Evolutionary conservation across 2,888 invertebrate species (phyloP), one percentile per base, ranked within the genome.

Genomic region (Acleris emargana): DNA sequence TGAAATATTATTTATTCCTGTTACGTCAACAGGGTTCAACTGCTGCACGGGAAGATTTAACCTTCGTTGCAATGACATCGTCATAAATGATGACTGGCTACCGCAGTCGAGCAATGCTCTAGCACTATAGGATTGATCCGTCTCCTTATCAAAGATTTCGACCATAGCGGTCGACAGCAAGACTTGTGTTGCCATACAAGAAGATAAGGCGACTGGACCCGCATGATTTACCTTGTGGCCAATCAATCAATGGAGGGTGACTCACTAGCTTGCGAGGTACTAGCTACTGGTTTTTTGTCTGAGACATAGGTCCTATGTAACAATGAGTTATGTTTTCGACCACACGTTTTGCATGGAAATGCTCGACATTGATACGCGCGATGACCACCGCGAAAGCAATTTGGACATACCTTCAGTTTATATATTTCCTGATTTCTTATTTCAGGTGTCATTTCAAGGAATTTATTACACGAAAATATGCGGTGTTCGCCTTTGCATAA

Each of bases 381-480:
- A 22, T 50, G 22, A 50, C 50, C 50, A 50, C 50, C 50, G 4
- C 50, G 50, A 22, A 50, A 50, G 20, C 50, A 50, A 50, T 18
- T 20, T 9, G 22, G 50, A 22, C 50, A 22, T 16, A 50, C 50
- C 4, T 50, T 50, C 13, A 50, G 13, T 50, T 50, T 50, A 50
- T 50, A 50, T 50, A 50, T 20, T 50, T 50, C 20, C 7, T 13
- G 7, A 50, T 5, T 50, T 50, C 50, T 50, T 5, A 13, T 50
- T 50, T 50, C 50, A 50, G 50, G 50, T 50, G 50, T 11, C 50
- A 50, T 22, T 20, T 22, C 20, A 9, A 50, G 50, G 20, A 20
- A 50, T 50, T 50, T 50, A 22, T 13, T 18, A 22, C 50, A 50
- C 2, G 11, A 11, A 20, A 20, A 50, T 20, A 20, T 20, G 4